Conservation (phyloP, 2,888 invertebrate species). For the Adineta ricciae region DNA sequence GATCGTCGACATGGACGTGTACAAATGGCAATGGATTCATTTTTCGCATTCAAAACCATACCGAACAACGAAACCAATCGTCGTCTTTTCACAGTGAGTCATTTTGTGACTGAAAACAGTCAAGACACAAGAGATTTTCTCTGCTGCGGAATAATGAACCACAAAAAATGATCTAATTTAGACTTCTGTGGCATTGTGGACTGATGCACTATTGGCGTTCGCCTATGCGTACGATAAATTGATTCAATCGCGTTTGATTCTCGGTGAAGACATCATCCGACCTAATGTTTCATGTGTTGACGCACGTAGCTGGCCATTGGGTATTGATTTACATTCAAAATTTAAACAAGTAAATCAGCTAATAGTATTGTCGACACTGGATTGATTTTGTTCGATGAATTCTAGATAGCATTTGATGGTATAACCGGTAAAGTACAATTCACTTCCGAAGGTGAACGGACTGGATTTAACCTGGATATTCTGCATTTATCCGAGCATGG, state of each 20-base stretch:
- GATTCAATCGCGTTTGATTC: not conserved
- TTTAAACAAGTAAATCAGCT: not conserved
- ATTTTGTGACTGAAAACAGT: not conserved
- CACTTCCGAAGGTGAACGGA: constrained; percentile 81
- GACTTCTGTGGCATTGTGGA: constrained; percentile 26
- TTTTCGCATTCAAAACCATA: not conserved
- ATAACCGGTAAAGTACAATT: constrained; percentile 82
- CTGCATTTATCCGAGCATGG: constrained; percentile 70
- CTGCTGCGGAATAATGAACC: too few relatives aligned
- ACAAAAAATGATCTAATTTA: too few relatives aligned
- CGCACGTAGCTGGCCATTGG: not conserved
- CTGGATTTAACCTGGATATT: constrained; percentile 79
- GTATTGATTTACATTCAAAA: not conserved
- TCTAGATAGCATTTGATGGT: constrained; percentile 62
- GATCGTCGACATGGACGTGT: constrained; percentile 50
- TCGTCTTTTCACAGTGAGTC: constrained; percentile 1
- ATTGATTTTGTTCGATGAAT: constrained; percentile 49
- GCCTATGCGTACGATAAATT: constrained; percentile 24
- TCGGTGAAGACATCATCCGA: too few relatives aligned
- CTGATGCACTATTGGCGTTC: constrained; percentile 25
- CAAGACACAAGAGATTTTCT: not conserved
- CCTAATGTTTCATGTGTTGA: not conserved
- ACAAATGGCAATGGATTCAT: not conserved
- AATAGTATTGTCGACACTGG: not conserved
- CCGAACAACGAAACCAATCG: not conserved